phyloP scores from a whole-genome alignment of 2,113 vertebrate genomes.

The Pteropus alecto region DNA sequence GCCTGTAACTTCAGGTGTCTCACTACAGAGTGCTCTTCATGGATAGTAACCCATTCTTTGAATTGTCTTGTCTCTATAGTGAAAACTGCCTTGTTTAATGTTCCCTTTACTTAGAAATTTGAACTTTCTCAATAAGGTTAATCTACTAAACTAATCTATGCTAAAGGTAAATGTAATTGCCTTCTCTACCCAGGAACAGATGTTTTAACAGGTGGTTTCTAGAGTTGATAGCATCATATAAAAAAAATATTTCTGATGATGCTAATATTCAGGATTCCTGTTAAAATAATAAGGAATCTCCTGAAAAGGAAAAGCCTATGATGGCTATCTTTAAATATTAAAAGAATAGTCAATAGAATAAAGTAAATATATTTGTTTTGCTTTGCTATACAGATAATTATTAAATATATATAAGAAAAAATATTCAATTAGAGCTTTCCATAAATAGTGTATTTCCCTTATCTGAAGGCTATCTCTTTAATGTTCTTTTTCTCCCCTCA shows the following conservation, averaged over 20 bases:
- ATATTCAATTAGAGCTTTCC: background rate
- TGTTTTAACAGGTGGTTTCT: background rate
- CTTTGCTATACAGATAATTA: background rate
- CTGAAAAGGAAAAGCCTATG: background rate
- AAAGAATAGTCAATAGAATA: background rate
- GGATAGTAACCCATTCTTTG: background rate
- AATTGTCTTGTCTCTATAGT: background rate
- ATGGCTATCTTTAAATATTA: background rate
- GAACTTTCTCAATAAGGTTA: background rate
- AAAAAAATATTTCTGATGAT: background rate
- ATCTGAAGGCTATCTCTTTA: background rate
- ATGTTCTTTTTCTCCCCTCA: background rate
- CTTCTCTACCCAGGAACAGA: background rate
- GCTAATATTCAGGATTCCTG: background rate
- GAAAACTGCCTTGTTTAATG: background rate
- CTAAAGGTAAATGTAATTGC: background rate
- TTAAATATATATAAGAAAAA: background rate
- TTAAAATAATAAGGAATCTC: background rate
- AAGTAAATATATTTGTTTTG: background rate
- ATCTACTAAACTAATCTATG: background rate
- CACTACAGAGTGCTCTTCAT: rapidly evolving
- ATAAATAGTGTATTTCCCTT: background rate
- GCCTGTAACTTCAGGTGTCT: background rate
- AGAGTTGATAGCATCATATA: background rate
- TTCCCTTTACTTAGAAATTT: background rate